Conservation (phyloP, 2,797 vertebrate genomes). For the Mustela erminea region DNA sequence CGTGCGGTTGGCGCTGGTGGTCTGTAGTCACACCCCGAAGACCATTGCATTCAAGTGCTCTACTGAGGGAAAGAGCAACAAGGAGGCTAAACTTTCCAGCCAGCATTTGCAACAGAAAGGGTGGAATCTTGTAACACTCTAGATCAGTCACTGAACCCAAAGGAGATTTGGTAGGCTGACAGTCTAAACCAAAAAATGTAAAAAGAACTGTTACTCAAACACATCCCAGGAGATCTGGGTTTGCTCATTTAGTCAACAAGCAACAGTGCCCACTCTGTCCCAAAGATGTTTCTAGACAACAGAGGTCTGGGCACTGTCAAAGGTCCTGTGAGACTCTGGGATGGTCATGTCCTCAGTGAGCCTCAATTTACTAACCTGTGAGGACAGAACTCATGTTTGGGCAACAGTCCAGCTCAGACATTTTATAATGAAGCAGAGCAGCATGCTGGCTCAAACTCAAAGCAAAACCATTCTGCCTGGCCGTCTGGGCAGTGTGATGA, state of each 20-base stretch:
- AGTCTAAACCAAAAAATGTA: conserved; percentile 23
- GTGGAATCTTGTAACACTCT: neutral
- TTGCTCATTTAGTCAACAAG: conserved; percentile 56
- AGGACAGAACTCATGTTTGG: neutral
- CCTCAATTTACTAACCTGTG: neutral
- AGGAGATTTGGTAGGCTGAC: neutral
- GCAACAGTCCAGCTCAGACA: neutral
- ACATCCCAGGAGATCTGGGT: conserved; percentile 5
- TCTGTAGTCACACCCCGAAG: neutral
- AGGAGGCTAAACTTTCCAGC: neutral
- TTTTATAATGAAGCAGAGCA: neutral
- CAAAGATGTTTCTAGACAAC: conserved; percentile 42
- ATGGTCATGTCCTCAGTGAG: neutral
- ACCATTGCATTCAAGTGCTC: neutral
- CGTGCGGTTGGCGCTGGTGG: neutral
- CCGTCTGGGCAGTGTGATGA: neutral
- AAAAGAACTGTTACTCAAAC: neutral
- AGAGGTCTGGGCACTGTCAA: neutral
- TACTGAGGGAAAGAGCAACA: neutral
- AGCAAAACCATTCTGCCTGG: neutral
- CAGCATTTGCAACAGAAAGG: neutral
- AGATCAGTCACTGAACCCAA: neutral
- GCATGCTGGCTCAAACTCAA: neutral
- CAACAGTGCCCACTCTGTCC: neutral
- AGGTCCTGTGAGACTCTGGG: neutral